Percentiles rank a stretch among this genome's conserved stretches.
phyloP scores from a whole-genome alignment of 2,888 invertebrate genomes.

The Limenitis camilla region DNA sequence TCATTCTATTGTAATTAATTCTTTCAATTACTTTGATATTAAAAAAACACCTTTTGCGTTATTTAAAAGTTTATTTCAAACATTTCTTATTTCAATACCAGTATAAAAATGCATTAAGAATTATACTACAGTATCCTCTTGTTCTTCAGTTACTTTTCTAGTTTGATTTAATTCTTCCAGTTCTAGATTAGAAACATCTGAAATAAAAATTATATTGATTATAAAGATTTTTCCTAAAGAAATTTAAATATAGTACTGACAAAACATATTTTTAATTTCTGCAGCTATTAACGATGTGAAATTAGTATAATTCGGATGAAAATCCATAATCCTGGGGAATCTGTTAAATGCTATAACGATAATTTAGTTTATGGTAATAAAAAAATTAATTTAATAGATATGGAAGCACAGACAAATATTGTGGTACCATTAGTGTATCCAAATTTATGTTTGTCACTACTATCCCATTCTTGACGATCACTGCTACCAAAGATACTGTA shows the following conservation, averaged over 20 bases:
- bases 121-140: constrained; percentile 33
- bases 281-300: no score
- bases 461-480: constrained; percentile 81
- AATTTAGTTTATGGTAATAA: background rate
- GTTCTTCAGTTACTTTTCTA: constrained; percentile 26
- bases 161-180: constrained; percentile 26
- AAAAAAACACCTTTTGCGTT: background rate
- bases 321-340: no score
- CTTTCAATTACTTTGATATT: no score
- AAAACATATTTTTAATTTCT: no score
- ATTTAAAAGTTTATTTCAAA: background rate
- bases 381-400: no score
- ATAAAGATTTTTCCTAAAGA: background rate
- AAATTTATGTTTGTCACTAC: constrained; percentile 33
- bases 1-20: no score
- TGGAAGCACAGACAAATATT: no score
- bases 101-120: background rate
- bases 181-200: constrained; percentile 48
- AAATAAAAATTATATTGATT: constrained; percentile 23
- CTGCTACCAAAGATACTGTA: constrained; percentile 79
- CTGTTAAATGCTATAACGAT: background rate
- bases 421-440: constrained; percentile 29
- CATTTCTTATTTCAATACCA: background rate
- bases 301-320: no score
- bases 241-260: no score